Evolutionary conservation across 1,140 invertebrate genomes (phyloP), one percentile per base, ranked within the genome.

Genomic region (Bombus ignitus): DNA sequence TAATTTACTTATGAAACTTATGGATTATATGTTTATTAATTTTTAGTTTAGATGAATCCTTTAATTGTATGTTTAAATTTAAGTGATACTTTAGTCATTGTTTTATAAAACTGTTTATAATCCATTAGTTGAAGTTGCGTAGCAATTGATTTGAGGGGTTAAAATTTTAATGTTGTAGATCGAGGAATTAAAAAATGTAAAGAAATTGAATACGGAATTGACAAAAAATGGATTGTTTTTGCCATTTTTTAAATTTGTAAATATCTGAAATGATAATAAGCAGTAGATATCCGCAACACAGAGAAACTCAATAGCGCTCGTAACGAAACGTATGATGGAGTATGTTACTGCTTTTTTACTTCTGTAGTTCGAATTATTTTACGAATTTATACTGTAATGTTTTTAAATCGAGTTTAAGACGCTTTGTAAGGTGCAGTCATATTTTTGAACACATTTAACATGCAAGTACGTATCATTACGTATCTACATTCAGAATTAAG

Each of bases 401-500:
- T 88, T 87, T 87, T 87, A 87, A 83, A 89, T 73, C 68, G 89
- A 92, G 90, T 84, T 92, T 89, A 85, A 88, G 53, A 71, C 62
- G 88, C 80, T 88, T 86, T 42, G 65, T 47, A 83, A 66, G 73
- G 70, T 86, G 88, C 83, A 83, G 74, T 85, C 18, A 71, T 73
- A 80, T 81, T 65, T 81, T 73, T 12, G 22, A 81, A 73, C 28
- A 68, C 35, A 76, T 83, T 72, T 65, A 32, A 86, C 72, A 76
- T 32, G 66, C 57, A 35, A 77, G 71, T 83, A 86, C 79, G 44
- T 68, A 81, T 18, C 57, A 18, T 13, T 74, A 66, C 28, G 84
- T 85, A 68, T 85, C 71, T 81, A 57, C 59, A 70, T 73, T 81
- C 70, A 85, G 59, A 39, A 81, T 62, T n/a, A 32, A 32, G 5